Percentiles rank a stretch among this genome's conserved stretches.
These are phyloP conservation scores for Euzetes globulus DNA, from an alignment of 2,888 invertebrate genomes.

Conservation along the genomic window DNA sequence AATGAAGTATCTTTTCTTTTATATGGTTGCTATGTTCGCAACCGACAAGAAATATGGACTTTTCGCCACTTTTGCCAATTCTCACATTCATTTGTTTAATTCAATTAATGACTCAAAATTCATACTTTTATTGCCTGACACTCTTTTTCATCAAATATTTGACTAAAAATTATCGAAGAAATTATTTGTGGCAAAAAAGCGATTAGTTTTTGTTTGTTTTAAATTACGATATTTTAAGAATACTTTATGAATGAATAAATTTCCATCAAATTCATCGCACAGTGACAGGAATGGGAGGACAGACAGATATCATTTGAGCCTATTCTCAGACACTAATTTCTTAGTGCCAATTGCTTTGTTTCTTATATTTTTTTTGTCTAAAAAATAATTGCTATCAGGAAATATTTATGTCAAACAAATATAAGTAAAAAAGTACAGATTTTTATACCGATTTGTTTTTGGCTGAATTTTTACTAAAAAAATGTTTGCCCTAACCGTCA, in stretches of 20 bases:
- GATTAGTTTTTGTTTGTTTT: neutral
- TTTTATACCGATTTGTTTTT: neutral
- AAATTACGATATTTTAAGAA: neutral
- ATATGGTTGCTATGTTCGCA: constrained; percentile 27
- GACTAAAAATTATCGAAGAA: neutral
- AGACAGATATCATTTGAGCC: neutral
- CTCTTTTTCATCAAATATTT: neutral
- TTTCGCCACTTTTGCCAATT: neutral
- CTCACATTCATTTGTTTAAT: neutral
- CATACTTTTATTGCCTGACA: neutral
- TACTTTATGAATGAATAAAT: constrained; percentile 28
- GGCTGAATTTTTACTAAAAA: neutral
- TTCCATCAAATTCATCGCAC: neutral
- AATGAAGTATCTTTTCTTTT: constrained; percentile 23
- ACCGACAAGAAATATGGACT: constrained; percentile 8
- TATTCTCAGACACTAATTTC: neutral
- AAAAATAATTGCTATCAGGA: neutral
- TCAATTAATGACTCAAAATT: neutral
- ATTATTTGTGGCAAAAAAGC: neutral
- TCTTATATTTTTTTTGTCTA: neutral
- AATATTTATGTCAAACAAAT: neutral
- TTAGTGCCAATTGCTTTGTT: neutral
- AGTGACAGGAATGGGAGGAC: neutral
- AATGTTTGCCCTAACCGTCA: neutral
- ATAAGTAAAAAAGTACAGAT: neutral